Evolutionary conservation across 2,797 vertebrate genomes (phyloP).

Genomic region (Mormyrus proboscirostris): DNA sequence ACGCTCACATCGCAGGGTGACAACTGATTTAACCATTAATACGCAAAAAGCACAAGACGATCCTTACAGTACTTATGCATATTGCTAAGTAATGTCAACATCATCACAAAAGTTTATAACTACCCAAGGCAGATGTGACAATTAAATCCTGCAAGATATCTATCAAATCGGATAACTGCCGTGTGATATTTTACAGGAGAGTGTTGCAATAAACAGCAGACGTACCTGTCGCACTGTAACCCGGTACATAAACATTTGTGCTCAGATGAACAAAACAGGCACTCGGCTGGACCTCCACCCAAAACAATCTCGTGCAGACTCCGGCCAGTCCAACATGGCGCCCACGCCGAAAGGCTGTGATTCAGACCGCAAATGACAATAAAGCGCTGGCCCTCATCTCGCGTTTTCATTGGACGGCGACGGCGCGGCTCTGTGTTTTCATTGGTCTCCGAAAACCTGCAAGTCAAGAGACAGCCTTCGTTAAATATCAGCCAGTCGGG

Average conservation of each 20-base stretch:
- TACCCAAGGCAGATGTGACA: background rate
- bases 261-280: conserved; percentile 17
- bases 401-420: background rate
- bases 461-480: background rate
- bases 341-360: background rate
- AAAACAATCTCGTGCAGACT: background rate
- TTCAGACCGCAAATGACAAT: background rate
- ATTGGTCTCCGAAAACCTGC: background rate
- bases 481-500: background rate
- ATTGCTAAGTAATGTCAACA: background rate
- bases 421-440: background rate
- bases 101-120: background rate
- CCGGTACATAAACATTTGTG: conserved; percentile 36
- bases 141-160: background rate
- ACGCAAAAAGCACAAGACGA: background rate
- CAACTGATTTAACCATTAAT: background rate
- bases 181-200: background rate
- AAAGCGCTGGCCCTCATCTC: background rate
- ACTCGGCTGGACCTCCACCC: background rate
- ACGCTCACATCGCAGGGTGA: background rate
- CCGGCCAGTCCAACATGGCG: conserved; percentile 16
- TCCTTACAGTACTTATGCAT: background rate
- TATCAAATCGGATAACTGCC: background rate
- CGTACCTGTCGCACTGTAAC: conserved; percentile 47
- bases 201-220: background rate